Base-by-base conservation (phyloP, 2,888 invertebrate genomes). In the Xylophagus ater region DNA sequence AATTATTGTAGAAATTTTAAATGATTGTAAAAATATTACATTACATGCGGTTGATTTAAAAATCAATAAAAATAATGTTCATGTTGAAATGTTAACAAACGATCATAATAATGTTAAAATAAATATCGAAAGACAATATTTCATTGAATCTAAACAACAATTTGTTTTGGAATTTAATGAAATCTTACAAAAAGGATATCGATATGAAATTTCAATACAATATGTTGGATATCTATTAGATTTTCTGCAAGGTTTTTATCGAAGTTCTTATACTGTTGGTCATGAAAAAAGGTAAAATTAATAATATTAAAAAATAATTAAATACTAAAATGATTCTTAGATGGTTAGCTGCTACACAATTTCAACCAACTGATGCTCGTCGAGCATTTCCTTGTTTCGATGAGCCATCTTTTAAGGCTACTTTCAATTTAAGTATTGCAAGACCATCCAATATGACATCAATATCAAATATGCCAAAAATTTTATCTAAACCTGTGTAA, bases 381-480 rank as follows among this genome's bases (percentile, higher is more conserved):
- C 72, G 78, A 42, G 84, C 85, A 4, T 87, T 88, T 62, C 88
- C 87, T 0, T 88, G 87, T 61, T 87, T 86, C 67, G 88, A 88
- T 59, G 87, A 88, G 59, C 88, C 88, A 0, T 81, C 81, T 0
- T 61, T 86, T 35, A 88, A 88, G 58, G 87, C 87, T 0, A 73
- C 70, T 44, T 88, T 88, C 54, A 78, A 78, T 47, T 73, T 88
- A 52, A 81, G 75, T 58, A 74, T 88, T 33, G 85, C 81, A 0
- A 66, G 86, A 15, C 76, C 76, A 1, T 60, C 60, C 35, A 76
- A 79, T 52, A 76, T 88, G 80, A 71, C 75, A 19, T 74, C 83
- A 1, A 71, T 86, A 23, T 85, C 86, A 17, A 86, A 86, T 54
- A 86, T 86, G 86, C 81, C 81, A 1, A 57, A 55, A 42, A 37